Evolutionary conservation across 1,140 invertebrate species (phyloP).

Genomic region (Zaprionus gabonicus): DNA sequence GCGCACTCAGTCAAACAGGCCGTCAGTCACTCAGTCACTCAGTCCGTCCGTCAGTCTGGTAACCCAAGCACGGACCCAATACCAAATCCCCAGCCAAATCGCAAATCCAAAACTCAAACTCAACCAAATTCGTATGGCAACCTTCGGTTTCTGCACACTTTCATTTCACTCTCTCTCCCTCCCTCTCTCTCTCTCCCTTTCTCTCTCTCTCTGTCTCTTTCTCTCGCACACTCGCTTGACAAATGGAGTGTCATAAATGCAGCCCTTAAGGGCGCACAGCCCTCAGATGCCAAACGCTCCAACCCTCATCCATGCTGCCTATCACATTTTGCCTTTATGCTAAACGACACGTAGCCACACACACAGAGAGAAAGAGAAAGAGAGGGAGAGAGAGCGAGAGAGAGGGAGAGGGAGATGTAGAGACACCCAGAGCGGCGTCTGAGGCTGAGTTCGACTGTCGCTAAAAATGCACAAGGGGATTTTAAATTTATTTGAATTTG

Average conservation of each 20-base stretch:
- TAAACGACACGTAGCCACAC: conserved; percentile 72
- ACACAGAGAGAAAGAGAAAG: conserved; percentile 24
- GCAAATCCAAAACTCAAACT: conserved; percentile 44
- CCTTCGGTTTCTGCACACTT: conserved; percentile 64
- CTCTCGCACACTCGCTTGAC: conserved; percentile 74
- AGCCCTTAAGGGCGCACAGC: conserved; percentile 74
- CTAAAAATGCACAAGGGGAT: conserved; percentile 83
- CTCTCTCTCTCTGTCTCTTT: conserved; percentile 68
- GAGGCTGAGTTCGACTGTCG: conserved; percentile 53
- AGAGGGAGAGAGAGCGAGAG: conserved; percentile 3
- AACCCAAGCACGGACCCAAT: conserved; percentile 51
- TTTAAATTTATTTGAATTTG: conserved; percentile 84
- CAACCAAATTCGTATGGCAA: conserved; percentile 49
- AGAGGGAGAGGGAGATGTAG: not conserved
- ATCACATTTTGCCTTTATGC: conserved; percentile 68
- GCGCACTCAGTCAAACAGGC: conserved; percentile 61
- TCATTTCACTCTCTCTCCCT: conserved; percentile 69
- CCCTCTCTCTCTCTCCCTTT: conserved; percentile 69
- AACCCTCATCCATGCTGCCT: conserved; percentile 17
- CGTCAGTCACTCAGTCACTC: not conserved
- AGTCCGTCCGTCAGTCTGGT: conserved; percentile 23
- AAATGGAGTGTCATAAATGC: conserved; percentile 84
- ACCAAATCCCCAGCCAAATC: conserved; percentile 52
- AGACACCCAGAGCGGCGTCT: conserved; percentile 30
- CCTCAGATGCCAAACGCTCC: not conserved